Evolutionary conservation across 2,797 vertebrate genomes (phyloP).

Genomic region (Fistularia tabacaria): DNA sequence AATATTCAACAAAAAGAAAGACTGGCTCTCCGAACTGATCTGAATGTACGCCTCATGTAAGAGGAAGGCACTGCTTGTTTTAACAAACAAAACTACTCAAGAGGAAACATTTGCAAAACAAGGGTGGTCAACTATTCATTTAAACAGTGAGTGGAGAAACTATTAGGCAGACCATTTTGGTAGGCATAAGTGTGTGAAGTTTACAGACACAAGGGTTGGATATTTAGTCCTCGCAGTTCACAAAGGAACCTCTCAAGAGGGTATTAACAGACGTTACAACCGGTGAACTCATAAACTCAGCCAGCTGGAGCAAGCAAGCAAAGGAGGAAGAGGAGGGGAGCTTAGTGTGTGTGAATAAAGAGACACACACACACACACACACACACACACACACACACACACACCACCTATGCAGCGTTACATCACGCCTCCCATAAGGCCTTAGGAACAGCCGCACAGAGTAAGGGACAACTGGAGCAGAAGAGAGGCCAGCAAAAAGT

Average conservation of each 20-base stretch:
- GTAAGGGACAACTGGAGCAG: slow-evolving; percentile 62
- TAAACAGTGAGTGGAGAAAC: too few relatives aligned
- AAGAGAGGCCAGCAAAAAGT: slow-evolving; percentile 47
- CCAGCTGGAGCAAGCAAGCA: slow-evolving; percentile 1
- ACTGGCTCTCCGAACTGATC: slow-evolving; percentile 3
- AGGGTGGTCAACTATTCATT: too few relatives aligned
- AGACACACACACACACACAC: slow-evolving; percentile 23
- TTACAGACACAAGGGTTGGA: background rate
- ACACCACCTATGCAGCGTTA: slow-evolving; percentile 45
- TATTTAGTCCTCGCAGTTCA: background rate
- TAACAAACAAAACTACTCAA: background rate
- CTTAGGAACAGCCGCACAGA: slow-evolving; percentile 34
- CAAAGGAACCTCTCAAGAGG: background rate
- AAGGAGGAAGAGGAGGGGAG: slow-evolving; percentile 1
- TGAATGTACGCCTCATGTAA: too few relatives aligned
- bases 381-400: slow-evolving; percentile 12
- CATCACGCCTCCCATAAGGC: slow-evolving; percentile 40
- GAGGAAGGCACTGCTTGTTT: background rate
- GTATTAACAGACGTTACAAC: background rate
- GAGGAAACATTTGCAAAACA: too few relatives aligned
- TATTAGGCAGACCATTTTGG: background rate
- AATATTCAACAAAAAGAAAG: slow-evolving; percentile 28
- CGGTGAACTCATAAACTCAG: slow-evolving; percentile 17
- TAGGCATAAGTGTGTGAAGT: background rate
- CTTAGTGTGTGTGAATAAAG: slow-evolving; percentile 15